These are phyloP conservation scores for Tokudaia tokunoshimensis DNA, from an alignment of 2,797 vertebrate genomes.

Conservation along the genomic window DNA sequence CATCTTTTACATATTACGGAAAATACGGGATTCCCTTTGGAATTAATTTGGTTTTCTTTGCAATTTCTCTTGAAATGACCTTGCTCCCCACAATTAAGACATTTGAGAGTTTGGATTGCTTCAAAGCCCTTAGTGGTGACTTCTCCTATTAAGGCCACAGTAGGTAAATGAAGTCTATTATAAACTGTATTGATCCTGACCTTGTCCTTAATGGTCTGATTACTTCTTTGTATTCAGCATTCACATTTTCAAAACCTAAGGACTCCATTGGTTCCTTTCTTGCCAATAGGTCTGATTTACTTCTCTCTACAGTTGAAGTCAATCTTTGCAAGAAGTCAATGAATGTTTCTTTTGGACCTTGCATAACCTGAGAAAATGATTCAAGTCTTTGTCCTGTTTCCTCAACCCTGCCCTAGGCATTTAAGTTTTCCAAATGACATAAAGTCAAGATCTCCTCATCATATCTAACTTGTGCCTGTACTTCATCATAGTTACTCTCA, in stretches of 20 bases:
- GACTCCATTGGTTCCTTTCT: not conserved
- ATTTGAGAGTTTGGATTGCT: not conserved
- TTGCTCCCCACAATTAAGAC: not conserved
- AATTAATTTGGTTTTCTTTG: not conserved
- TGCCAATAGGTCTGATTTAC: not conserved
- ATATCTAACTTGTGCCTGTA: too few relatives aligned
- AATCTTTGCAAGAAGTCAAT: not conserved
- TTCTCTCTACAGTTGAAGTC: not conserved
- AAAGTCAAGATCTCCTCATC: too few relatives aligned
- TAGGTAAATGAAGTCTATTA: not conserved
- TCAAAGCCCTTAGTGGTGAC: not conserved
- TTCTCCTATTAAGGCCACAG: not conserved
- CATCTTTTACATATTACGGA: not conserved
- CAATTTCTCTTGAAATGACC: not conserved
- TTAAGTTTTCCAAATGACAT: too few relatives aligned
- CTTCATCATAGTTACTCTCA: too few relatives aligned
- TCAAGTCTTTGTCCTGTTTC: not conserved
- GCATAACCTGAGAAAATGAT: not conserved
- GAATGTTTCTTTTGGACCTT: not conserved
- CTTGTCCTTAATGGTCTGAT: not conserved
- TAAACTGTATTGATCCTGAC: not conserved
- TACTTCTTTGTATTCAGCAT: too few relatives aligned
- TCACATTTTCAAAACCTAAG: not conserved
- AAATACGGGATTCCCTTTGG: not conserved
- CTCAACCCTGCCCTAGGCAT: too few relatives aligned